Evolutionary conservation across 1,140 invertebrate genomes (phyloP), one percentile per base, ranked within the genome.

Genomic region (Meloidogyne floridensis): DNA sequence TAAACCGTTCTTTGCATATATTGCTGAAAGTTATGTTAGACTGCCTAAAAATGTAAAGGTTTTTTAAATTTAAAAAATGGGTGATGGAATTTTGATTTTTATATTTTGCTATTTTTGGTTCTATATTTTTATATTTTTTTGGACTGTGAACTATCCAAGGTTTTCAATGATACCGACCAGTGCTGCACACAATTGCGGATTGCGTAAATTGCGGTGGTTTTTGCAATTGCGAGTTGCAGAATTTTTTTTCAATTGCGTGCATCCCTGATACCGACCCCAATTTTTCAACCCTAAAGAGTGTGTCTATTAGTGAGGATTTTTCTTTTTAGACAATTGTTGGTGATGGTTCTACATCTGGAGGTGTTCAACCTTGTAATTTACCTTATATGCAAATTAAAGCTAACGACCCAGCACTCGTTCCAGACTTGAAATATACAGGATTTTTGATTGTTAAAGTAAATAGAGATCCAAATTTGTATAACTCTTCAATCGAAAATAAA

Each of bases 401-500:
- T 3, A 84, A 86, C 71, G 88, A 89, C 75, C 78, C 84, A 13
- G 85, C 88, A 7, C 76, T 89, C 11, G 81, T 83, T 70, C 70
- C 82, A 3, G 87, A 86, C 10, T 72, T 89, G 7, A 89, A 89
- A 75, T 89, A 89, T 81, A 89, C 88, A 5, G 88, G 88, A 42
- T 89, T 88, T 76, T 74, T 89, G 6, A 90, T 89, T 75, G 88
- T 86, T 15, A 56, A 89, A 77, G 89, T 89, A 8, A 89, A 89
- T 83, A 72, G 84, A 70, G 89, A 89, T 76, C 51, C 32, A 7
- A 42, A n/a, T 13, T 77, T 85, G 0, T 82, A 72, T 20, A 65
- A 56, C 7, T n/a, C 9, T 20, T 51, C 77, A n/a, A 3, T 11
- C 65, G 1, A 42, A 42, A 70, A 47, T 71, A 11, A 65, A 56